Evolutionary conservation across 2,888 invertebrate genomes (phyloP), one percentile per base, ranked within the genome.

Genomic region (Drosophila crucigera): DNA sequence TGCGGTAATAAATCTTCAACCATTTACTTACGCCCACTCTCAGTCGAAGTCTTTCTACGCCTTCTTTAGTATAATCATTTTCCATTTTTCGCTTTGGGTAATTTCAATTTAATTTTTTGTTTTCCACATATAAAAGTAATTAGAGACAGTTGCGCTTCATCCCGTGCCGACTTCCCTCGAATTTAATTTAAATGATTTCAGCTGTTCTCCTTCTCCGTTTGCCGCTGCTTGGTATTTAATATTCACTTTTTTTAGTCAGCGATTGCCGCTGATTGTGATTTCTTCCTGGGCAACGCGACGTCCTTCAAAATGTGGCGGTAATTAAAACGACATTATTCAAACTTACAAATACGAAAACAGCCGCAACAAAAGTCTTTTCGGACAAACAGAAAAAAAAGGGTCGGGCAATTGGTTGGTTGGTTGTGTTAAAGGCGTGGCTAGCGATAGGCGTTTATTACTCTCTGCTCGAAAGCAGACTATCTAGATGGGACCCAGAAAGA

Each of bases 291-390:
- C 58, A 66, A 65, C 67, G 61, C 61, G 62, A 41, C 35, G 62
- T 52, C 59, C 73, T 68, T 84, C 76, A 75, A 77, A 80, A 79
- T 83, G 80, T 78, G 78, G 83, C 69, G 83, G 90, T 89, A 89
- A 91, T 89, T 89, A 89, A 89, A 89, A 91, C 78, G 90, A 89
- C 88, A 89, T 89, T 89, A 91, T 83, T 90, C 84, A 89, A 84
- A 82, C 77, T 71, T 71, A 79, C 73, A 87, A 77, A 76, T 73
- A 74, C 65, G 55, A 59, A 66, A 73, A 68, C 53, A 66, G 39
- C 28, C 54, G 39, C 52, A 60, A 55, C 69, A 84, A 73, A 79
- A 30, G 47, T 28, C 60, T 56, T 66, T 54, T 41, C 33, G 58
- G 53, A 22, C 22, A 43, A 43, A 14, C 43, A 43, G 19, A 5